phyloP scores from a whole-genome alignment of 2,113 vertebrate species.

The Oncorhynchus masou region DNA sequence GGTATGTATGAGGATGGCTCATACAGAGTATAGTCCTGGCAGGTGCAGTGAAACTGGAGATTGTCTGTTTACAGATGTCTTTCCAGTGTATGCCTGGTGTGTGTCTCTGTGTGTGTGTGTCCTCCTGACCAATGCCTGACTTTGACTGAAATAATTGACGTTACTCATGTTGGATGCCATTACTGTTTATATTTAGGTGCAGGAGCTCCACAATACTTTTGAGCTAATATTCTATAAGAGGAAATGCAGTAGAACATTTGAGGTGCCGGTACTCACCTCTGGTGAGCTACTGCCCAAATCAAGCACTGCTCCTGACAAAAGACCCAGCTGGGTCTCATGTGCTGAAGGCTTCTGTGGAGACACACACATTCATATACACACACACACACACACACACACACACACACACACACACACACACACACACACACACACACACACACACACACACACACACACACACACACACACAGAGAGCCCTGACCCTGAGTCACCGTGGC shows the following conservation, averaged over 20 bases:
- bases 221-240: no score
- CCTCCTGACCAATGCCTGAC: no score
- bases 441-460: background rate
- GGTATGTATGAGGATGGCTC: no score
- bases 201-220: no score
- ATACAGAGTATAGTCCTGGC: background rate
- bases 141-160: no score
- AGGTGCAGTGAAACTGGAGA: conserved; percentile 27
- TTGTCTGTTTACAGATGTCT: conserved; percentile 21
- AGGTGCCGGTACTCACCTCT: no score
- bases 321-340: background rate
- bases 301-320: background rate
- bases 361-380: background rate
- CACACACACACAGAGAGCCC: background rate
- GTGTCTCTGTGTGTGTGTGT: no score
- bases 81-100: background rate
- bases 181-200: no score
- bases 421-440: background rate
- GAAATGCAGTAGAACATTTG: no score
- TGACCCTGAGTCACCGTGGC: conserved; percentile 20
- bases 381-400: background rate
- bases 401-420: background rate
- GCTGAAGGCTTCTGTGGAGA: background rate
- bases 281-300: no score
- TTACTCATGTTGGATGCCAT: no score